phyloP scores from a whole-genome alignment of 2,888 invertebrate genomes.

The Palloptera scutellata region DNA sequence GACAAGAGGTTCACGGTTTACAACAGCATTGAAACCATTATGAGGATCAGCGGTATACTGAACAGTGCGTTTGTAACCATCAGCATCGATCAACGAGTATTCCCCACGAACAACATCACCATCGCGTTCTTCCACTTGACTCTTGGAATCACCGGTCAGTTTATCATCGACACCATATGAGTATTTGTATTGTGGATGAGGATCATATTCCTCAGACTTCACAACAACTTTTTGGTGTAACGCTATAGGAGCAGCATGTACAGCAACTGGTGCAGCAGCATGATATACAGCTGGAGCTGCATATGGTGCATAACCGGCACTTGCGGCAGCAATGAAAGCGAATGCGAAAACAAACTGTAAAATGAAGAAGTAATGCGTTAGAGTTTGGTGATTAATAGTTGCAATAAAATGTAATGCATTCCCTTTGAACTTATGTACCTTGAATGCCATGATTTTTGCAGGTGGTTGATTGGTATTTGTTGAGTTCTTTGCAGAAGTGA shows the following conservation, averaged over 20 bases:
- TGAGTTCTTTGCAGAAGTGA: slow-evolving; percentile 43
- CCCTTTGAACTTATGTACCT: slow-evolving; percentile 37
- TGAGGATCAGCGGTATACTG: slow-evolving; percentile 61
- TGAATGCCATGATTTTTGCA: slow-evolving; percentile 44
- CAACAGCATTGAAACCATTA: slow-evolving; percentile 63
- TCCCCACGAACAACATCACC: slow-evolving; percentile 63
- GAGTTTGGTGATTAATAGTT: no score
- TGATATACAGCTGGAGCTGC: slow-evolving; percentile 38
- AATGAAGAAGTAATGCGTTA: slow-evolving; percentile 15
- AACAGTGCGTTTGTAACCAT: slow-evolving; percentile 61
- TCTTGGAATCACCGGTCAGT: slow-evolving; percentile 61
- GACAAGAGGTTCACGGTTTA: slow-evolving; percentile 48
- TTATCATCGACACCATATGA: slow-evolving; percentile 61
- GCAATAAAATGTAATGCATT: no score
- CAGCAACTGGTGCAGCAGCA: slow-evolving; percentile 40
- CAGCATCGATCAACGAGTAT: slow-evolving; percentile 62
- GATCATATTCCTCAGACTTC: slow-evolving; percentile 56
- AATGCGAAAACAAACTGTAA: slow-evolving; percentile 38
- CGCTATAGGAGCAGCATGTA: slow-evolving; percentile 43
- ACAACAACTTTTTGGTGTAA: slow-evolving; percentile 32
- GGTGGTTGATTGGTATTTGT: slow-evolving; percentile 27
- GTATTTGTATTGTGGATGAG: slow-evolving; percentile 60
- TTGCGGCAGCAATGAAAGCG: slow-evolving; percentile 43
- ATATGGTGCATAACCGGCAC: slow-evolving; percentile 41
- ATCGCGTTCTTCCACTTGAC: slow-evolving; percentile 61